Base-by-base conservation (phyloP, 2,888 invertebrate genomes). In the Xestobium rufovillosum region DNA sequence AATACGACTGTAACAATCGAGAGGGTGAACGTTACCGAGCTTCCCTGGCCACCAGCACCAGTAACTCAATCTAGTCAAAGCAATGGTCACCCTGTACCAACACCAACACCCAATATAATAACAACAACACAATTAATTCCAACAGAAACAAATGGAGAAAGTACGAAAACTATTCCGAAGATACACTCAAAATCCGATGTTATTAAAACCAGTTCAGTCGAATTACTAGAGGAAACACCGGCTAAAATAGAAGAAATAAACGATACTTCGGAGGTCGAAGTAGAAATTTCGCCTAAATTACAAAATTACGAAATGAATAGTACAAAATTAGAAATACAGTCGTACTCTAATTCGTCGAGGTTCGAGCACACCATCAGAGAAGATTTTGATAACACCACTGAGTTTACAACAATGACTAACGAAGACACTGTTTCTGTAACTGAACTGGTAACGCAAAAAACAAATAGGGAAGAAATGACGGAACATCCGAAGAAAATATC, bases 391-490 rank as follows among this genome's bases (percentile, higher is more conserved):
- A 19, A 19, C 23, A 19, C n/a, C n/a, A 8, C 23, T n/a, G n/a
- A 8, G 6, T 6, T n/a, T 19, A 6, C n/a, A 19, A 6, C 23
- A n/a, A 6, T n/a, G n/a, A 19, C 23, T 19, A n/a, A 8, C 6
- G 6, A 19, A n/a, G 23, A 19, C 6, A 19, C 23, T n/a, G n/a
- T 19, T n/a, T 8, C 23, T 6, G 23, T 8, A 19, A 19, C n/a
- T 6, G 6, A 6, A 8, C n/a, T n/a, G 6, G n/a, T n/a, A 3
- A 12, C 9, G 6, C 23, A 6, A 10, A 27, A 6, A 27, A 6
- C 67, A 56, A 66, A 45, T 68, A 69, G 26, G 59, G 66, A 26
- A 70, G 31, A 34, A 11, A 17, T 19, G 8, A 33, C 37, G 13
- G 30, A 36, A 10, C 36, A 33, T 19, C 13, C 41, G 9, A 47